A percentile compares a stretch with the other conserved stretches of the same genome.
These are phyloP conservation scores for Bombus turneri DNA, from an alignment of 1,140 invertebrate species.

Conservation along the genomic window DNA sequence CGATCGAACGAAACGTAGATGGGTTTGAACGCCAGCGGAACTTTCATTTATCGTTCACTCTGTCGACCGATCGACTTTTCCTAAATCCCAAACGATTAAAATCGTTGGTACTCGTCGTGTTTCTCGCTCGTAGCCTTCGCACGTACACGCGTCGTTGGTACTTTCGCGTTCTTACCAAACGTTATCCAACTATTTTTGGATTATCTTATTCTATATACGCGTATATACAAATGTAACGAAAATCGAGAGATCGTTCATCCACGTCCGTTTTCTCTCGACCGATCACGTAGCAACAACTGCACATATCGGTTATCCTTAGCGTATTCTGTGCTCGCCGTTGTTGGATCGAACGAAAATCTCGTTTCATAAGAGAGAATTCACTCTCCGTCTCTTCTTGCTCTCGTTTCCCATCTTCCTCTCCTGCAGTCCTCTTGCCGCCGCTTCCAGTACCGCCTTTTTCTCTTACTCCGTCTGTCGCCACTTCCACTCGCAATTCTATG, in stretches of 20 bases:
- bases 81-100: no score
- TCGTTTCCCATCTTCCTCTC: not conserved
- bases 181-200: not conserved
- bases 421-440: not conserved
- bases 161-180: not conserved
- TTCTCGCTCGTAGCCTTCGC: not conserved
- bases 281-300: not conserved
- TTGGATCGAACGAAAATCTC: conserved; percentile 8
- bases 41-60: no score
- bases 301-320: not conserved
- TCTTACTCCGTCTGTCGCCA: not conserved
- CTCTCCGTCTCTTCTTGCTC: not conserved
- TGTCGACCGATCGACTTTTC: no score
- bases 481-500: no score
- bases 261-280: not conserved
- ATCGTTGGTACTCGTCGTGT: not conserved
- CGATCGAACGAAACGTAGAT: not conserved
- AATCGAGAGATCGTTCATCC: not conserved
- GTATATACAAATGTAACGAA: not conserved
- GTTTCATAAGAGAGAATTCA: not conserved
- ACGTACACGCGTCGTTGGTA: not conserved
- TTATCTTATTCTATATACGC: not conserved
- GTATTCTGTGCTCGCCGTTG: conserved; percentile 7
- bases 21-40: no score
- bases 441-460: not conserved